phyloP scores from a whole-genome alignment of 2,113 vertebrate genomes.

The Tauraco erythrolophus region DNA sequence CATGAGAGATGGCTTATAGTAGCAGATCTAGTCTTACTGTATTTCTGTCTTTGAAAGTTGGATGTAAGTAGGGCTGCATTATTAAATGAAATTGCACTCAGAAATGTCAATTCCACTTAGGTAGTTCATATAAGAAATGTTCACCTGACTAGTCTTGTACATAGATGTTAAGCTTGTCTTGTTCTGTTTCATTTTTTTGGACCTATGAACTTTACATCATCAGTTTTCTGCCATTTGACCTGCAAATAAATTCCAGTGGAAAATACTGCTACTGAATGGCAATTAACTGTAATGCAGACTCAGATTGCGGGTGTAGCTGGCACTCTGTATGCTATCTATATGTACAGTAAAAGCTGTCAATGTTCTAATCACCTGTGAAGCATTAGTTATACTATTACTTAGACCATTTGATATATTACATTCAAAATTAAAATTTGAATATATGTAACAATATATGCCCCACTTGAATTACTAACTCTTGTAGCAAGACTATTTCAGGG shows the following conservation, averaged over 20 bases:
- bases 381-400: not conserved
- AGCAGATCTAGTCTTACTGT: not conserved
- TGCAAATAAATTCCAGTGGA: slow-evolving; percentile 47
- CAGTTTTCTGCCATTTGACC: slow-evolving; percentile 41
- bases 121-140: not conserved
- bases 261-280: slow-evolving; percentile 2
- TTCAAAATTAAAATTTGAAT: not conserved
- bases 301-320: not conserved
- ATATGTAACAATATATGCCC: not conserved
- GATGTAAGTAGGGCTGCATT: not conserved
- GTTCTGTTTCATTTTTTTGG: not conserved
- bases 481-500: not conserved
- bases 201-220: not conserved
- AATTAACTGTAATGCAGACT: slow-evolving; percentile 21
- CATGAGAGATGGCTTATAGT: not conserved
- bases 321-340: not conserved
- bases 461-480: not conserved
- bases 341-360: not conserved
- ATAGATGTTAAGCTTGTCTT: not conserved
- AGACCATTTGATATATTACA: not conserved
- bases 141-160: not conserved
- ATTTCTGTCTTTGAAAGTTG: not conserved
- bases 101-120: not conserved
- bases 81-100: not conserved
- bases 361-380: not conserved